Evolutionary conservation across 1,140 invertebrate species (phyloP), one percentile per base, ranked within the genome.

Genomic region (Physella acuta): DNA sequence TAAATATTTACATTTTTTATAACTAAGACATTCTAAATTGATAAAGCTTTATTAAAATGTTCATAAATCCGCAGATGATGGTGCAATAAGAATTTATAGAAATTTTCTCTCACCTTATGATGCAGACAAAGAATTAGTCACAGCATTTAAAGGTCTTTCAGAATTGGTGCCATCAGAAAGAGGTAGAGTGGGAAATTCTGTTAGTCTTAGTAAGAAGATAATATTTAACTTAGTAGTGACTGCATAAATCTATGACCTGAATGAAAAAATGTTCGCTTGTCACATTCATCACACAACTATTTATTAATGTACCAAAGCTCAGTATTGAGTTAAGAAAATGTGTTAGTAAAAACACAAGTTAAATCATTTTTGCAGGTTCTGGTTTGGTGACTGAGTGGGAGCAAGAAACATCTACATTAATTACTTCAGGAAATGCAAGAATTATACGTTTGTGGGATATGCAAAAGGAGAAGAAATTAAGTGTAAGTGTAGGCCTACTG

Each of bases 401-500:
- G 75, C 92, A 94, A 81, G 87, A 85, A 58, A 88, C 88, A 0
- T 88, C 90, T 68, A 79, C 75, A 52, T 82, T 91, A 51, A 90
- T 93, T 70, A 90, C 88, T 58, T 88, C 89, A 24, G 94, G 94
- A 2, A 91, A 93, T 78, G 82, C 85, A 0, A 86, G 90, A 59
- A 86, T 89, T 36, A 86, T 97, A 49, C 88, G 92, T 69, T 87
- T 95, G 36, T 97, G 93, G 93, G 94, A 97, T 85, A 89, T 91
- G 30, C 88, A 91, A 75, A 88, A 88, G n/a, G 94, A 97, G 87
- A 85, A 92, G 70, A 92, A 91, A 80, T 85, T 85, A 34, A 80
- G 82, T 79, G 85, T 86, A 78, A 56, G 68, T 62, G 16, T n/a
- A n/a, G n/a, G 17, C 51, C 26, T 52, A 14, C 26, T 3, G 8